phyloP scores from a whole-genome alignment of 2,888 invertebrate genomes.

The Dynastes tityus region DNA sequence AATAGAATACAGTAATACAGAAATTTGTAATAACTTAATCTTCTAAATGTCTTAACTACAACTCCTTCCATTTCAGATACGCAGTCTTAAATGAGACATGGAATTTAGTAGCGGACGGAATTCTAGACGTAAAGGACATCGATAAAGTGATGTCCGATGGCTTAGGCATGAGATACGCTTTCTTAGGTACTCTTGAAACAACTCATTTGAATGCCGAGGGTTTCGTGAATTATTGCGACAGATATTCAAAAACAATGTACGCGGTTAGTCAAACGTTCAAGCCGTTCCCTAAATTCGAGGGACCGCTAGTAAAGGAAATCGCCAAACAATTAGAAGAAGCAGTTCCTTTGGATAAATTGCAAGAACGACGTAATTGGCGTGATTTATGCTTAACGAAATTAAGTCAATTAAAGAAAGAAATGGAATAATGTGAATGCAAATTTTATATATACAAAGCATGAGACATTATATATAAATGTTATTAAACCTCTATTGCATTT shows the following conservation, averaged over 20 bases:
- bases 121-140: slow-evolving; percentile 90
- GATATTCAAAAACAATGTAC: slow-evolving; percentile 76
- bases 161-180: slow-evolving; percentile 95
- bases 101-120: slow-evolving; percentile 87
- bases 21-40: neutral
- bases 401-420: slow-evolving; percentile 80
- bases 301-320: slow-evolving; percentile 78
- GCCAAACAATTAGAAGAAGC: slow-evolving; percentile 82
- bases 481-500: too few relatives aligned
- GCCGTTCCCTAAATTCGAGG: slow-evolving; percentile 82
- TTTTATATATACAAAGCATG: neutral
- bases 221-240: slow-evolving; percentile 76
- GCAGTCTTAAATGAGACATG: slow-evolving; percentile 94
- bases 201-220: slow-evolving; percentile 96
- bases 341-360: slow-evolving; percentile 83
- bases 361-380: slow-evolving; percentile 85
- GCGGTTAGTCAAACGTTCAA: slow-evolving; percentile 83
- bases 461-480: too few relatives aligned
- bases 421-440: slow-evolving; percentile 13
- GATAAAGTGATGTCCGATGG: slow-evolving; percentile 96
- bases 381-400: slow-evolving; percentile 87
- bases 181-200: slow-evolving; percentile 94
- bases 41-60: neutral
- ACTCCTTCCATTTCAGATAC: slow-evolving; percentile 75
- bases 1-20: slow-evolving; percentile 88